Evolutionary conservation across 2,888 invertebrate genomes (phyloP).

Genomic region (Sceliomorpha sp.): DNA sequence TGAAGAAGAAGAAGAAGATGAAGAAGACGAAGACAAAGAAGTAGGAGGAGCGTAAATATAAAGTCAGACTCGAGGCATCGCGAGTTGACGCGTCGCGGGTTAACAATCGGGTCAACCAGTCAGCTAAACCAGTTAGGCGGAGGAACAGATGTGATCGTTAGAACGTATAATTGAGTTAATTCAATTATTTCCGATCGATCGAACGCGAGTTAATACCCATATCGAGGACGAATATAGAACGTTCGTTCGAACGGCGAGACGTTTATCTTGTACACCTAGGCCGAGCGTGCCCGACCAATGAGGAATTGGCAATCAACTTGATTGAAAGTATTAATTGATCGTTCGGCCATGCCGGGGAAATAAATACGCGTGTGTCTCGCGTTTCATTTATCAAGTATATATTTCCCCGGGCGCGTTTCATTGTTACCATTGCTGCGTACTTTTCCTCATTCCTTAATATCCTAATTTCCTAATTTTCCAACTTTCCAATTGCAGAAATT

Average conservation of each 20-base stretch:
- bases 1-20: conserved; percentile 2
- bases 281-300: neutral
- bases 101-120: conserved; percentile 75
- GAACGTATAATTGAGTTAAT: conserved; percentile 65
- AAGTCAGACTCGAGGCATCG: conserved; percentile 3
- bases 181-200: conserved; percentile 67
- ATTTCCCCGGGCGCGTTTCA: too few species aligned
- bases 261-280: conserved; percentile 14
- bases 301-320: neutral
- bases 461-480: too few species aligned
- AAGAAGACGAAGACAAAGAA: conserved; percentile 3
- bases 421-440: too few species aligned
- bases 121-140: conserved; percentile 71
- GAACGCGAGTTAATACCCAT: conserved; percentile 35
- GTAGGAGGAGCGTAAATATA: conserved; percentile 4
- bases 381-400: neutral
- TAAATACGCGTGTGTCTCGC: neutral
- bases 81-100: conserved; percentile 56
- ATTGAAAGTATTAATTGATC: neutral
- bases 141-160: conserved; percentile 65
- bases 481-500: too few species aligned
- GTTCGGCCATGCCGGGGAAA: neutral
- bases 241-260: conserved; percentile 35
- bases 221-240: conserved; percentile 52
- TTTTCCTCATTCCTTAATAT: too few species aligned